Base-by-base conservation (phyloP, 2,888 invertebrate species). In the Pseudococcus jackbeardsleyi region DNA sequence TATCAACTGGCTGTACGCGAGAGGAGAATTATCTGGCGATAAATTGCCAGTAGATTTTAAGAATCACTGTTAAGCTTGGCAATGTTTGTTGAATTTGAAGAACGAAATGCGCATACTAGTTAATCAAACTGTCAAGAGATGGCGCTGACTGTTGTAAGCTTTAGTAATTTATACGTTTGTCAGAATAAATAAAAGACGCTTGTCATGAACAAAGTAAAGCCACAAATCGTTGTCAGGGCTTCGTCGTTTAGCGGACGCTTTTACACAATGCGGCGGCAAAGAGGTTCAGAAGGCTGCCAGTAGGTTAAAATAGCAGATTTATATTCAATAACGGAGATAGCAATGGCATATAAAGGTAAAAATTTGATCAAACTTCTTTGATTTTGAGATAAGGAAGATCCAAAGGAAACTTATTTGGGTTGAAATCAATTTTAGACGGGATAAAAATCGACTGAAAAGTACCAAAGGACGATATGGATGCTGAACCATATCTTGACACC, bases 201-300 rank as follows among this genome's bases (percentile, higher is more conserved):
- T 88, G 88, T 88, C 88, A 88, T 46, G 88, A 88, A 88, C 88
- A 88, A 88, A 88, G 88, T 88, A 88, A 88, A 88, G 84, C 88
- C 88, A 88, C 88, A 88, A 88, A 88, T 88, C 88, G 88, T 88
- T 86, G 86, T 86, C 86, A 86, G 48, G 72, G 86, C 77, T 68
- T 86, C 86, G 77, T 86, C 77, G 86, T 77, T 86, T 68, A 86
- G 68, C 86, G 86, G 86, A 77, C 72, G 86, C 50, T 68, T 86
- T 85, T 85, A 85, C 86, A 46, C 72, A 77, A 46, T 46, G 68
- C 46, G 48, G 50, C 85, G 64, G 33, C 39, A 54, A 54, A 54
- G 64, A 59, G 85, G 85, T 64, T 54, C n/a, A 39, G 64, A 64
- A 42, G 33, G 39, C 22, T 64, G 59, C 5, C 15, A 86, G 86